These are phyloP conservation scores for Epirrhoe alternata DNA, from an alignment of 2,888 invertebrate species.

Conservation along the genomic window DNA sequence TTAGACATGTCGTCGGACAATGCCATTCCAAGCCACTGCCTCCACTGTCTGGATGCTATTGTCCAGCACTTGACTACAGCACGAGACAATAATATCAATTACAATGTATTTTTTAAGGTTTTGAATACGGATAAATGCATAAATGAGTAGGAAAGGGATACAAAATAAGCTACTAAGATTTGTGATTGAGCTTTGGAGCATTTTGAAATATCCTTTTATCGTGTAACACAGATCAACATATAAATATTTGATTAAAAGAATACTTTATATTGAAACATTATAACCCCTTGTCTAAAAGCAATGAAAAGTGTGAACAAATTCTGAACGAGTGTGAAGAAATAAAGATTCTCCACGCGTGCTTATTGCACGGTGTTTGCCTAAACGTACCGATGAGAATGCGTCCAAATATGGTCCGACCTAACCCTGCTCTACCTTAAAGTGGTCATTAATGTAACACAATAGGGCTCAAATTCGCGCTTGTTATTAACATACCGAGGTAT, in stretches of 20 bases:
- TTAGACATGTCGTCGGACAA: slow-evolving; percentile 51
- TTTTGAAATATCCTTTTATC: no score
- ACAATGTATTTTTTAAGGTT: slow-evolving; percentile 35
- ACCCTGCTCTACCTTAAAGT: slow-evolving; percentile 6
- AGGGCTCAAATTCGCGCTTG: slow-evolving; percentile 45
- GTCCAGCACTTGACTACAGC: slow-evolving; percentile 43
- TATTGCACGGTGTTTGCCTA: slow-evolving; percentile 72
- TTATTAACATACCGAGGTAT: slow-evolving; percentile 57
- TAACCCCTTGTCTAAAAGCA: slow-evolving; percentile 28
- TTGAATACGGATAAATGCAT: background rate
- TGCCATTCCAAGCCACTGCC: slow-evolving; percentile 56
- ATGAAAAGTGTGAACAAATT: slow-evolving; percentile 35
- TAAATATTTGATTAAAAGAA: background rate
- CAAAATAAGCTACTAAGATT: background rate
- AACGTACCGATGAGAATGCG: slow-evolving; percentile 43
- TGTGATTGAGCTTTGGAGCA: background rate
- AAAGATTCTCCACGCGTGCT: slow-evolving; percentile 71
- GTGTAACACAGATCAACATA: no score
- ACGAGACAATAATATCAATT: slow-evolving; percentile 33
- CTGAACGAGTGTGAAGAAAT: slow-evolving; percentile 56
- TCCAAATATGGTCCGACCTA: slow-evolving; percentile 19
- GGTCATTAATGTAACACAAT: slow-evolving; percentile 21
- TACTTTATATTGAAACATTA: background rate
- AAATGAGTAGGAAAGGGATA: background rate
- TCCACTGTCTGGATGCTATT: slow-evolving; percentile 49